Evolutionary conservation across 2,888 invertebrate genomes (phyloP).

Genomic region (Pterostichus madidus): DNA sequence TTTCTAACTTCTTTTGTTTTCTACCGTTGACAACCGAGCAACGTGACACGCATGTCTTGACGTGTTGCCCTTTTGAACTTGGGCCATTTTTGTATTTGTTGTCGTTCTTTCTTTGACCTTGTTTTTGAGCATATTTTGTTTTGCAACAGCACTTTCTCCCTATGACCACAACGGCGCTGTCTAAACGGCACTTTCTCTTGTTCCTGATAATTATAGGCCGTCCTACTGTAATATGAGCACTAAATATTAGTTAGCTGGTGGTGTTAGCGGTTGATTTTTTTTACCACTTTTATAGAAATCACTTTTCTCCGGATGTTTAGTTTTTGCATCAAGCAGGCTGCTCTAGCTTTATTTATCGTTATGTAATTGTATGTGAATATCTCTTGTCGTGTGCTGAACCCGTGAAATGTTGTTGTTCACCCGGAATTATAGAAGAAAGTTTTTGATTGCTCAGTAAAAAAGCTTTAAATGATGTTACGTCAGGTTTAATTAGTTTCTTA

Average conservation of each 20-base stretch:
- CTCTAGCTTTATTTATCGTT: slow-evolving; percentile 12
- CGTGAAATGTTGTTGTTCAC: slow-evolving; percentile 33
- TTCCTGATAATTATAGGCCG: slow-evolving; percentile 52
- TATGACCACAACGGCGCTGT: slow-evolving; percentile 48
- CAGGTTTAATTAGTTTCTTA: slow-evolving; percentile 25
- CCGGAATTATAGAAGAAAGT: slow-evolving; percentile 51
- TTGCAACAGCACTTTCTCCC: slow-evolving; percentile 53
- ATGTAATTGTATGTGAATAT: slow-evolving; percentile 43
- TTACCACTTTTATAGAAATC: slow-evolving; percentile 40
- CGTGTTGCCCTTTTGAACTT: slow-evolving; percentile 63
- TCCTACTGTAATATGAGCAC: slow-evolving; percentile 51
- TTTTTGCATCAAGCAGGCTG: no score
- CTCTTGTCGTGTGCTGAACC: background rate
- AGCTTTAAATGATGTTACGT: slow-evolving; percentile 29
- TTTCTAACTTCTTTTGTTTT: slow-evolving; percentile 31
- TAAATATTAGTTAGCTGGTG: slow-evolving; percentile 40
- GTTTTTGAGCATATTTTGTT: slow-evolving; percentile 39
- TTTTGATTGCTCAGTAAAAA: slow-evolving; percentile 24
- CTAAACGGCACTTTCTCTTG: slow-evolving; percentile 52
- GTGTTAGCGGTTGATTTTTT: slow-evolving; percentile 30
- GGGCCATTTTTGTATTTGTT: slow-evolving; percentile 54
- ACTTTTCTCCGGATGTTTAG: slow-evolving; percentile 42
- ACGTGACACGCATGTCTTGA: slow-evolving; percentile 21
- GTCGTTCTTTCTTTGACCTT: slow-evolving; percentile 51
- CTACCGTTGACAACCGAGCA: slow-evolving; percentile 1